These are phyloP conservation scores for Pachydiplax longipennis DNA, from an alignment of 2,888 invertebrate genomes.

Conservation along the genomic window DNA sequence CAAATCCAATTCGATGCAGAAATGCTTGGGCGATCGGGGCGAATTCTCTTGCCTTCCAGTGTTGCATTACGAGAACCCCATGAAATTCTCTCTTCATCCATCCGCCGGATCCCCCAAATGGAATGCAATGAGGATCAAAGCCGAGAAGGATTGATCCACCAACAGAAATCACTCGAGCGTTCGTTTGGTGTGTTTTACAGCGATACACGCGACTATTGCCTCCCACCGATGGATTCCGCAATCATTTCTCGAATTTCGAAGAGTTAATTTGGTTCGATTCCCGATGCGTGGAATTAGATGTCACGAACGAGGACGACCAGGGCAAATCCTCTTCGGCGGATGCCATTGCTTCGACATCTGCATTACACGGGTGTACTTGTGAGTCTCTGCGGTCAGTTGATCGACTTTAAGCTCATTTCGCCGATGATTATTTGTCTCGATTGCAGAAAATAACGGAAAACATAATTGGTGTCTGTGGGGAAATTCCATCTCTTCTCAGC, in stretches of 20 bases:
- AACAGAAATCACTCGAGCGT: background rate
- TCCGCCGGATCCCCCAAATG: background rate
- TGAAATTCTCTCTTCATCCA: background rate
- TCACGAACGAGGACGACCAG: background rate
- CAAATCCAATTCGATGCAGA: background rate
- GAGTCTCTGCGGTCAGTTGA: background rate
- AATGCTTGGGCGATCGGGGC: background rate
- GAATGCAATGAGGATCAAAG: background rate
- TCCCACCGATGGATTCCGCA: background rate
- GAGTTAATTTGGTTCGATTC: background rate
- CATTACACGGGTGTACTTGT: background rate
- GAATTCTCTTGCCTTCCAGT: constrained; percentile 1
- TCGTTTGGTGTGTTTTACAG: background rate
- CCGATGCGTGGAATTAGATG: background rate
- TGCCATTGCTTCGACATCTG: background rate
- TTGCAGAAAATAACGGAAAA: background rate
- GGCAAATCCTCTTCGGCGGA: background rate
- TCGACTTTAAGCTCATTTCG: constrained; percentile 9
- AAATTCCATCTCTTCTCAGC: no score
- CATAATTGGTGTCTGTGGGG: no score
- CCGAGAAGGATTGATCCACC: background rate
- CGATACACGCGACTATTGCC: background rate
- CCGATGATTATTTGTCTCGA: background rate
- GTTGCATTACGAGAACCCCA: constrained; percentile 12
- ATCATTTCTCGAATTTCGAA: background rate